A percentile compares a stretch with the other conserved stretches of the same genome.
Conservation (phyloP, 1,140 invertebrate genomes). For the Subanguina moxae region DNA sequence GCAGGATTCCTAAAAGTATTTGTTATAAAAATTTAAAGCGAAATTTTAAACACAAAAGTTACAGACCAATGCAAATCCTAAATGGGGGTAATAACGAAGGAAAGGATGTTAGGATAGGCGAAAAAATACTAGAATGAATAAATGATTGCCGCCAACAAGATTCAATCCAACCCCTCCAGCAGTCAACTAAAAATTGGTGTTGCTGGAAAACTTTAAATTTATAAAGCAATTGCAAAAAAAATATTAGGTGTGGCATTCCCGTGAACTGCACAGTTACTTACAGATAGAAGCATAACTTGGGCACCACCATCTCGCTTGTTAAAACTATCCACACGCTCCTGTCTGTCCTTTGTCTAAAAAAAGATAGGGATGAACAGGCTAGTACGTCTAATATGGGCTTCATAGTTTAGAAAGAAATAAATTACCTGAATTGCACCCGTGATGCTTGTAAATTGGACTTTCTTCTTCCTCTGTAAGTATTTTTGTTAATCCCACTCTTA, state of each 20-base stretch:
- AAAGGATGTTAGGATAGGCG: conserved; percentile 57
- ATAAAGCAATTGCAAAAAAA: no score
- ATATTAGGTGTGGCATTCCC: no score
- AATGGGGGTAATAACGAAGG: no score
- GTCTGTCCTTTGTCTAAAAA: conserved; percentile 18
- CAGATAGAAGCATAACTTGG: conserved; percentile 69
- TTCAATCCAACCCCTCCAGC: conserved; percentile 87
- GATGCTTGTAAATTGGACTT: conserved; percentile 33
- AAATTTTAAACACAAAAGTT: no score
- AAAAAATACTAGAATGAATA: conserved; percentile 82
- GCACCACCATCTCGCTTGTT: conserved; percentile 26
- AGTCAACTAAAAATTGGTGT: conserved; percentile 62
- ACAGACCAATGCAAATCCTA: no score
- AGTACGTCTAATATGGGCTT: background rate
- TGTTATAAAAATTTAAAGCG: no score
- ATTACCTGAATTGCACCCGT: conserved; percentile 21
- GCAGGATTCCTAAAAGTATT: conserved; percentile 75
- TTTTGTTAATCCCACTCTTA: no score
- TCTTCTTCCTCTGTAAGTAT: conserved; percentile 1
- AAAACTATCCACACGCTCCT: conserved; percentile 36
- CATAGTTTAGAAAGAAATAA: background rate
- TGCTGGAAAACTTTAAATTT: no score
- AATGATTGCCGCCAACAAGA: conserved; percentile 80
- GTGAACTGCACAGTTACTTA: no score
- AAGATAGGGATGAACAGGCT: conserved; percentile 2